These are phyloP conservation scores for Enteromius afrohamiltoni DNA, from an alignment of 2,797 vertebrate genomes.

Conservation along the genomic window DNA sequence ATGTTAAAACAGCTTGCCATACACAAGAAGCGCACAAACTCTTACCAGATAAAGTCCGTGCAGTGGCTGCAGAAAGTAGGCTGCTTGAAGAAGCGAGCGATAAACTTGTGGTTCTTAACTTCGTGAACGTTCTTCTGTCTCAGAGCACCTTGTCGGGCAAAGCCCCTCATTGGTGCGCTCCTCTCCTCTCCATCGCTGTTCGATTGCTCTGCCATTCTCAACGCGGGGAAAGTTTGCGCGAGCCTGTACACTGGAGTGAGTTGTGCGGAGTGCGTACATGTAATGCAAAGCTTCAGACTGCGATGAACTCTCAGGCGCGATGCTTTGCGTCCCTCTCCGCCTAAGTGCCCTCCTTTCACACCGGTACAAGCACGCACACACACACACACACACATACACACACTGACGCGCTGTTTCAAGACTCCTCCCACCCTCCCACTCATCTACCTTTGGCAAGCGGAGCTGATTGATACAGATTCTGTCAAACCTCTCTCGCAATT, in stretches of 20 bases:
- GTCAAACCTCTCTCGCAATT: slow-evolving; percentile 14
- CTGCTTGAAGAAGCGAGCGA: slow-evolving; percentile 94
- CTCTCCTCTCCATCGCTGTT: slow-evolving; percentile 85
- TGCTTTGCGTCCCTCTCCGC: slow-evolving; percentile 43
- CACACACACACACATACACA: slow-evolving; percentile 14
- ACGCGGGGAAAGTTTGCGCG: slow-evolving; percentile 47
- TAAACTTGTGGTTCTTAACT: slow-evolving; percentile 95
- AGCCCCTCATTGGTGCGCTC: slow-evolving; percentile 78
- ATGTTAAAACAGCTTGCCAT: slow-evolving; percentile 8
- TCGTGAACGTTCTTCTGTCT: slow-evolving; percentile 95
- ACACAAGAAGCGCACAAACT: not conserved
- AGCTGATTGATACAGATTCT: slow-evolving; percentile 33
- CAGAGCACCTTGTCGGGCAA: slow-evolving; percentile 91
- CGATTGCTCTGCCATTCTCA: slow-evolving; percentile 68
- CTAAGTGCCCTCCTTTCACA: slow-evolving; percentile 35
- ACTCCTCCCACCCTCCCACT: slow-evolving; percentile 45
- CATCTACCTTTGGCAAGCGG: slow-evolving; percentile 33
- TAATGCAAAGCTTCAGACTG: slow-evolving; percentile 23
- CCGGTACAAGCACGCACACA: slow-evolving; percentile 15
- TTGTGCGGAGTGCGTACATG: slow-evolving; percentile 12
- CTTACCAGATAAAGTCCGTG: slow-evolving; percentile 97
- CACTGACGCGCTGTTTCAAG: slow-evolving; percentile 20
- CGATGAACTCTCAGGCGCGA: slow-evolving; percentile 27
- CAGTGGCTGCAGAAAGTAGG: slow-evolving; percentile 97
- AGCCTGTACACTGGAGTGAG: slow-evolving; percentile 17